Conservation (phyloP, 2,797 vertebrate genomes). For the Momotus momota region DNA sequence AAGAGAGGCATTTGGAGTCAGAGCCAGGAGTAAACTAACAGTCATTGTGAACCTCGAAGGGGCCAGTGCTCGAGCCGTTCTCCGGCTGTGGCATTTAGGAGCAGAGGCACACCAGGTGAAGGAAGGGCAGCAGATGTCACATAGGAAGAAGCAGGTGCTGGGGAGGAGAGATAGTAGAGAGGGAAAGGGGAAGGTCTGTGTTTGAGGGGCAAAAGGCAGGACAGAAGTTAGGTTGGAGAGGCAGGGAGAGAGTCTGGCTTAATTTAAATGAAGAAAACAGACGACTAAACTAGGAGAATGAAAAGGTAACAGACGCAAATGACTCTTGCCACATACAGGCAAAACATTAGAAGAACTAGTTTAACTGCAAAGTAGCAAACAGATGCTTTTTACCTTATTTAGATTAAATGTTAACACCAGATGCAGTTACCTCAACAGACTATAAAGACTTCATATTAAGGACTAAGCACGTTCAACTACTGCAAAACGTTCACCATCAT, state of each 20-base stretch:
- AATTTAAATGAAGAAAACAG: not conserved
- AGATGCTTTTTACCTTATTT: not conserved
- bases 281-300: not conserved
- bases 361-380: not conserved
- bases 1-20: not conserved
- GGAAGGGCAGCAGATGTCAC: not conserved
- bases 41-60: rapidly evolving
- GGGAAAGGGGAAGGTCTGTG: not conserved
- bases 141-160: not conserved
- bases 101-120: rapidly evolving
- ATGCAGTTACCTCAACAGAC: not conserved
- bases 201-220: not conserved
- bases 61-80: not conserved
- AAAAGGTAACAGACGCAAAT: not conserved
- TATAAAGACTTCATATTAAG: not conserved
- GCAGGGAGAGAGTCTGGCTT: not conserved
- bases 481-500: not conserved
- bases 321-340: not conserved
- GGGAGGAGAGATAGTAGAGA: not conserved
- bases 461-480: not conserved
- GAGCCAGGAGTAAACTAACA: not conserved
- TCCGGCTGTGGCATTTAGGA: not conserved
- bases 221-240: not conserved
- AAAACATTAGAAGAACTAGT: not conserved
- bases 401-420: not conserved